Evolutionary conservation across 2,113 vertebrate species (phyloP).

Genomic region (Rhegmatorhina hoffmannsi): DNA sequence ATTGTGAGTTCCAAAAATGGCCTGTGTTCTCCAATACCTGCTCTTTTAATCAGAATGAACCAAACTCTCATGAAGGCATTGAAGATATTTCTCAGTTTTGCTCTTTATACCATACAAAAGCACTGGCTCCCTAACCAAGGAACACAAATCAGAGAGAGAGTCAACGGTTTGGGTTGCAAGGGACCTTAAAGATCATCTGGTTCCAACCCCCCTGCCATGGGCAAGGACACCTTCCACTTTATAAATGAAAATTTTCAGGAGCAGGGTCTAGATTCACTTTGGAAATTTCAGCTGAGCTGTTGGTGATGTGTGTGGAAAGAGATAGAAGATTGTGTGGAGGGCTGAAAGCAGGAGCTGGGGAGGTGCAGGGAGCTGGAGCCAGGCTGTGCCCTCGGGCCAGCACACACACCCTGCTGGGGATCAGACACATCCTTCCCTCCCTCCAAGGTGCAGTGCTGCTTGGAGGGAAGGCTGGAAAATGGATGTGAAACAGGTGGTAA

Average conservation of each 20-base stretch:
- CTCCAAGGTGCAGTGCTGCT: not conserved
- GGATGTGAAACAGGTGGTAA: constrained; percentile 36
- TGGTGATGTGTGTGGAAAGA: not conserved
- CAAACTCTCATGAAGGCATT: not conserved
- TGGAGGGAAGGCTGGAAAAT: constrained; percentile 19
- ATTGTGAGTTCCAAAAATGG: not conserved
- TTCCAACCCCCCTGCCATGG: not conserved
- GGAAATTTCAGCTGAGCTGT: not conserved
- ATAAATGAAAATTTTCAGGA: not conserved
- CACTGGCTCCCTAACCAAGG: not conserved
- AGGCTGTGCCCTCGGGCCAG: not conserved
- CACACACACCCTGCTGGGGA: rapidly evolving
- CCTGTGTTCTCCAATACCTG: not conserved
- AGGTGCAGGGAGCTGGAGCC: not conserved
- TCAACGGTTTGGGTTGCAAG: not conserved
- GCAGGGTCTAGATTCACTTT: not conserved
- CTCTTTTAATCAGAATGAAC: not conserved
- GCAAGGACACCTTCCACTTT: not conserved
- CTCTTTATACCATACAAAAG: not conserved
- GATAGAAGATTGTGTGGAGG: not conserved
- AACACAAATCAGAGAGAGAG: rapidly evolving
- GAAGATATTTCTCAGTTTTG: not conserved
- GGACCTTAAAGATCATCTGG: not conserved
- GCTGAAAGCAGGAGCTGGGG: not conserved
- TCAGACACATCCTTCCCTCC: not conserved